Conservation (phyloP, 1,140 invertebrate genomes). For the Tyrophagus putrescentiae region DNA sequence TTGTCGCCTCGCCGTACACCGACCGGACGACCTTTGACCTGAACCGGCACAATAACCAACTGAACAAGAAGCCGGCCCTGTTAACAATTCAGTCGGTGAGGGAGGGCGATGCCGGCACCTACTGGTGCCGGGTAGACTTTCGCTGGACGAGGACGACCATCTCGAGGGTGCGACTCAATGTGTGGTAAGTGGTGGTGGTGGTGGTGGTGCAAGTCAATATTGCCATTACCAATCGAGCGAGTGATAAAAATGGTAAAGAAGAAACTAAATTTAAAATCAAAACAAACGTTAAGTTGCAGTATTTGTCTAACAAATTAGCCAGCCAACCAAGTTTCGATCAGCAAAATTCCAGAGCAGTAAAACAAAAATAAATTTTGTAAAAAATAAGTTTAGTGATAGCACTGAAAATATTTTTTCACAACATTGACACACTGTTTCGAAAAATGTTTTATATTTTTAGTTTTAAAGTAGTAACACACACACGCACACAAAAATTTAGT, state of each 20-base stretch:
- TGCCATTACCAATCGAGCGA: no score
- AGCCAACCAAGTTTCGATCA: not conserved
- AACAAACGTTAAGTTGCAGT: not conserved
- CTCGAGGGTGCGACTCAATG: constrained; percentile 24
- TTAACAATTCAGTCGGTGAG: constrained; percentile 24
- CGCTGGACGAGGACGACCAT: constrained; percentile 25
- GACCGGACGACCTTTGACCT: constrained; percentile 25
- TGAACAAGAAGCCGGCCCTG: constrained; percentile 12
- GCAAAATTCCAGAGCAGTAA: no score
- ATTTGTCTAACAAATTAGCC: not conserved
- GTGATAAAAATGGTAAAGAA: not conserved
- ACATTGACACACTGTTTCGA: no score
- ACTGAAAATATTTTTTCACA: no score
- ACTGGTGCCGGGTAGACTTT: constrained; percentile 28
- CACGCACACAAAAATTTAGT: no score
- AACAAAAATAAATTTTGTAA: no score
- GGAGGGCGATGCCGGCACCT: constrained; percentile 23
- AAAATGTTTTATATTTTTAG: no score
- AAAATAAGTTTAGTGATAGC: no score
- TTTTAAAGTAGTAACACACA: no score
- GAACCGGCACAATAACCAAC: not conserved
- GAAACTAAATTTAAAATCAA: not conserved
- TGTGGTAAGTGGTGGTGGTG: constrained; percentile 25
- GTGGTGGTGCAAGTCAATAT: no score
- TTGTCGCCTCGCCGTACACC: constrained; percentile 23